Conservation (phyloP, 2,113 vertebrate species). For the Aptenodytes patagonicus region DNA sequence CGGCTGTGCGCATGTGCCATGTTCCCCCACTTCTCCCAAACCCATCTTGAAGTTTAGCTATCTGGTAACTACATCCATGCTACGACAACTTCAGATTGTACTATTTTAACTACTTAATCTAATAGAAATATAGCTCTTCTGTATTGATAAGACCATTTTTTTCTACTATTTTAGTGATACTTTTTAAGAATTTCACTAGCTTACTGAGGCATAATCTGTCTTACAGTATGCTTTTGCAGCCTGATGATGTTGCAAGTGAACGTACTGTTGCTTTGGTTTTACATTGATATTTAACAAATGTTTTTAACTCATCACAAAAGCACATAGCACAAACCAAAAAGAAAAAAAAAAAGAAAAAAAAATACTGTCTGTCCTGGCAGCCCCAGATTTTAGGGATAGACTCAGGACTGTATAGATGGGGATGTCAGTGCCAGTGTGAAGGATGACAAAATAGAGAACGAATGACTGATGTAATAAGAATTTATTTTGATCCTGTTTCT, state of each 20-base stretch:
- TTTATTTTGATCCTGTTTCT: neutral
- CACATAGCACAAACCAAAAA: neutral
- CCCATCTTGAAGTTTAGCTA: neutral
- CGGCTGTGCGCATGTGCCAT: rapidly evolving
- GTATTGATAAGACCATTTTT: neutral
- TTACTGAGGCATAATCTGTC: neutral
- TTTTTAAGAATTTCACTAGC: neutral
- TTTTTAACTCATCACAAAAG: neutral
- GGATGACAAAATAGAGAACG: neutral
- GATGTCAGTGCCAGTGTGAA: neutral
- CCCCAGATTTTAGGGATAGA: neutral
- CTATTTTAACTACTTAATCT: neutral
- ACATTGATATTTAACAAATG: neutral
- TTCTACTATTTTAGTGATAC: neutral
- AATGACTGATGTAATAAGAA: neutral
- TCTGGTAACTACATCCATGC: neutral
- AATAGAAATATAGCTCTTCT: neutral
- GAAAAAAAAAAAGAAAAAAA: neutral
- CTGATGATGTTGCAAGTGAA: neutral
- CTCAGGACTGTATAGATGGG: neutral
- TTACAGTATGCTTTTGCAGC: neutral
- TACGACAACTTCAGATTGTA: neutral
- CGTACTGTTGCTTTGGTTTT: neutral
- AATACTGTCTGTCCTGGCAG: neutral
- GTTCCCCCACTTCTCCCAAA: neutral